Evolutionary conservation across 1,140 invertebrate genomes (phyloP), one percentile per base, ranked within the genome.

Genomic region (Neodiprion fabricii): DNA sequence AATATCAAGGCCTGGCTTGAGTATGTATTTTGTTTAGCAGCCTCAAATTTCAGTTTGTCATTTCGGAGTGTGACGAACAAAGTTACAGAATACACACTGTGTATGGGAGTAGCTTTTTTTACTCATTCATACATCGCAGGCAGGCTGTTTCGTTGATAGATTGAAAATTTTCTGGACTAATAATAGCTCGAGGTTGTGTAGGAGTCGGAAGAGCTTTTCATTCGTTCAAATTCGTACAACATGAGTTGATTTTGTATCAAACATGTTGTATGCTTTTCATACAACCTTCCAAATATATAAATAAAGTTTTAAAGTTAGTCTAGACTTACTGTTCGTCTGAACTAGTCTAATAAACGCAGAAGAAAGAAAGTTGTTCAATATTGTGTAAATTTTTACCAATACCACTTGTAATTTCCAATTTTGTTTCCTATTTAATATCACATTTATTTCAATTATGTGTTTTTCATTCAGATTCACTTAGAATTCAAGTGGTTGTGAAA

Each of bases 121-220:
- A 21, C 11, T 23, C 67, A 47, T 69, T 47, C 67, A 69, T 69
- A 12, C 67, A 69, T 40, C 28, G 28, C 28, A 40, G 28, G 28
- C 28, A 69, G 12, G 11, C 11, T 69, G 17, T 69, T 69, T 69
- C n/a, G 70, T 72, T 48, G 70, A 72, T 14, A 61, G 50, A 72
- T 72, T 72, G 70, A 28, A 53, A 49, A 48, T 48, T 72, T 40
- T 21, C 23, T 12, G 10, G 9, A 48, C 70, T 72, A 61, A 21
- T 72, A 17, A 21, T 49, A 48, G 48, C 48, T 49, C 48, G 70
- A 53, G 23, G 23, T 48, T 28, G 50, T 49, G 21, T 21, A 28
- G 17, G 70, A 9, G 70, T 61, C 50, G 12, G 40, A 69, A 21
- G 17, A 69, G 40, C 11, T 69, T 69, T 69, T 47, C 21, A 69